Conservation (phyloP, 1,140 invertebrate genomes). For the Drosophila guanche region DNA sequence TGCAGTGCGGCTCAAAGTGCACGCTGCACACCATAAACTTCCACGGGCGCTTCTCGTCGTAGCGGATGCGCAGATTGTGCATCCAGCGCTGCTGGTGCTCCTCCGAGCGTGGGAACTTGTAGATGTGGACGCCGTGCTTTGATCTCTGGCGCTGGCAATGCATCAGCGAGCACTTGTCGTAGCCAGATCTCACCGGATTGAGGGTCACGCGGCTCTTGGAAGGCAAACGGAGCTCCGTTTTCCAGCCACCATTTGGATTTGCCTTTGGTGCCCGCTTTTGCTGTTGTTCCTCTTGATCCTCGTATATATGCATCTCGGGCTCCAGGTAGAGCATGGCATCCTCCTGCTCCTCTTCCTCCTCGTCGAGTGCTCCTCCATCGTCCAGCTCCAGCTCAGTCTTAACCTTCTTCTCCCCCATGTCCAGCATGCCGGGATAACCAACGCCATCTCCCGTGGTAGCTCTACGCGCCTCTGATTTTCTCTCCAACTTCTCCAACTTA, state of each 20-base stretch:
- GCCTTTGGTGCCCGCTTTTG: background rate
- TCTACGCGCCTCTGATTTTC: background rate
- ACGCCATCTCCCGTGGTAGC: slow-evolving; percentile 9
- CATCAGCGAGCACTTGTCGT: slow-evolving; percentile 62
- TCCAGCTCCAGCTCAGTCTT: too few species aligned
- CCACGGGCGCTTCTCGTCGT: slow-evolving; percentile 65
- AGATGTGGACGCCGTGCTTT: slow-evolving; percentile 65
- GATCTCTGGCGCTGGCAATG: slow-evolving; percentile 67
- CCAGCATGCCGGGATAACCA: too few species aligned
- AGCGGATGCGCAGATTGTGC: slow-evolving; percentile 65
- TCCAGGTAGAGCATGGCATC: slow-evolving; percentile 21
- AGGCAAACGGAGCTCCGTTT: slow-evolving; percentile 24
- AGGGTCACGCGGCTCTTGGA: slow-evolving; percentile 43
- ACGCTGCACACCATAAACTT: slow-evolving; percentile 73
- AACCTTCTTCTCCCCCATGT: slow-evolving; percentile 6
- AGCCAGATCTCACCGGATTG: slow-evolving; percentile 67
- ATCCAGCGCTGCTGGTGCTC: slow-evolving; percentile 64
- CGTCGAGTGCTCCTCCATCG: slow-evolving; percentile 1
- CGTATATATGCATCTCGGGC: slow-evolving; percentile 49
- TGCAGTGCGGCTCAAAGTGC: slow-evolving; percentile 63
- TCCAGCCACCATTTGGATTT: slow-evolving; percentile 27
- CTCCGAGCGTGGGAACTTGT: slow-evolving; percentile 60
- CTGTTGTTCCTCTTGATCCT: slow-evolving; percentile 25
- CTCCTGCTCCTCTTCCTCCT: slow-evolving; percentile 36
- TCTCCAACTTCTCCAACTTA: slow-evolving; percentile 47